Base-by-base conservation (phyloP, 2,888 invertebrate genomes). In the Globia sparganii region DNA sequence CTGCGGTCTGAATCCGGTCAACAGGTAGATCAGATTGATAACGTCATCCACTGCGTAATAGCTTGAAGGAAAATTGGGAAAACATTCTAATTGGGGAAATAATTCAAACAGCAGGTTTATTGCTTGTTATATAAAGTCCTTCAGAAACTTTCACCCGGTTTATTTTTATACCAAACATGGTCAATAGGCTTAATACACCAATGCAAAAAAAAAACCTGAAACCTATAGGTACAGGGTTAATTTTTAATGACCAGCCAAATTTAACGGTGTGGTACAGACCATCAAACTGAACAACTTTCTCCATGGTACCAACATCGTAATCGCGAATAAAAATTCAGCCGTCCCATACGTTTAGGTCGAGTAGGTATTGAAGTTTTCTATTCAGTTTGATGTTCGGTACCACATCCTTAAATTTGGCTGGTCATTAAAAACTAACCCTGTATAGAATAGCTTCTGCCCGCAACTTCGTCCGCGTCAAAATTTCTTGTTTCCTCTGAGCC, bases 1-100 rank as follows among this genome's bases (percentile, higher is more conserved):
- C 86, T 91, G 87, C 88, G 88, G 91, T 91, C 90, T 81, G 86
- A 92, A 90, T 89, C 87, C 86, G 88, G 88, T 89, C 90, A 89
- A 86, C 87, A 87, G 88, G 91, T 86, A 91, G 88, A 86, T 85
- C 86, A 74, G 61, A 75, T 72, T 80, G 83, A 83, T 83, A 83
- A 81, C 75, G 73, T 83, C 83, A 86, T 82, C 77, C 75, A 69
- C 68, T 80, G 83, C 78, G 74, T 81, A 77, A 72, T 73, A 75
- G 67, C 28, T 64, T 34, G n/a, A 43, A 68, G 31, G 68, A 58
- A 86, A 81, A 66, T 73, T 49, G 13, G 71, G 37, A 70, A 70
- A 72, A 72, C n/a, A 43, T 86, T 84, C 77, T 72, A 74, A 81
- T 85, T 81, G 49, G 85, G 76, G 28, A 70, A 67, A 79, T 69